Base-by-base conservation (phyloP, 2,797 vertebrate species). In the Clarias laeviceps region DNA sequence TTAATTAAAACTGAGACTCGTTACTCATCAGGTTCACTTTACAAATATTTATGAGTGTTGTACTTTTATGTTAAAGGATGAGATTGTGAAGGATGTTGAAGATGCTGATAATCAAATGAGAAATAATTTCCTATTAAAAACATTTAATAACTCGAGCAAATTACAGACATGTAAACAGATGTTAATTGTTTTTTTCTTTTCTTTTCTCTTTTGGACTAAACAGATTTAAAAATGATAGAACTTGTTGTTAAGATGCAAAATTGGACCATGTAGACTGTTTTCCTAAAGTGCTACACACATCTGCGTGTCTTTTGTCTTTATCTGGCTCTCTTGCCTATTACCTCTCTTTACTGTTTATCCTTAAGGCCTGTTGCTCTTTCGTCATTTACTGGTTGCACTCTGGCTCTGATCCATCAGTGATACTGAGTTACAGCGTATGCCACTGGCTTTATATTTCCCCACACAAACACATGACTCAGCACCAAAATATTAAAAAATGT, bases 401-500 rank as follows among this genome's bases (percentile, higher is more conserved):
- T 80, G 78, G n/a, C 78, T 29, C 17, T 11, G 37, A 66, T 65
- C 62, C 62, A 65, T 50, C 17, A 6, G n/a, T 29, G 37, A 50
- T 54, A 50, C 61, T 11, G 40, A 29, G 20, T 80, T 50, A 50
- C 62, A 5, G 20, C 65, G 22, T 12, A 50, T 65, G 78, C 17
- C 37, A 18, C 0, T 20, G 24, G n/a, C 34, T 24, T 79, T 77
- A 24, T 3, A 61, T 80, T 54, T 34, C 29, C 69, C 29, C 32
- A 61, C 74, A 82, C 59, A 82, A 56, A 59, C n/a, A 32, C 57
- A 61, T 73, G 82, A 83, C 54, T 83, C 69, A 83, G 4, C 34
- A 45, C 54, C 34, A 61, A 62, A 62, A 61, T 40, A 83, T 73
- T 40, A 40, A 4, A 11, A 72, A 29, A 40, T 83, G 64, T 65